phyloP scores from a whole-genome alignment of 1,140 invertebrate species.

The Diorhabda carinulata region DNA sequence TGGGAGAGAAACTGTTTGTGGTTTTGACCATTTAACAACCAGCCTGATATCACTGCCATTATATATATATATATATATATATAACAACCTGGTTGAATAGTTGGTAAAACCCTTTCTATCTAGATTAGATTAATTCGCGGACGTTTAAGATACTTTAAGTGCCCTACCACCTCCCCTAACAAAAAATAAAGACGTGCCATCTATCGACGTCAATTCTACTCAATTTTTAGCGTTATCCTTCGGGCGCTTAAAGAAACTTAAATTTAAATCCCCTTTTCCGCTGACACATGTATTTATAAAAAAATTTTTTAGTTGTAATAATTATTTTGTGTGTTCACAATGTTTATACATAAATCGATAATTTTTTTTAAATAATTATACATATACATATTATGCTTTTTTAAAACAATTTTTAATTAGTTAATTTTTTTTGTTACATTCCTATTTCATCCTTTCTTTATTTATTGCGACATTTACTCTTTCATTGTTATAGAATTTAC shows the following conservation, averaged over 20 bases:
- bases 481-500: slow-evolving; percentile 1
- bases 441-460: slow-evolving; percentile 17
- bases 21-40: slow-evolving; percentile 32
- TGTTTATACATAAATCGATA: slow-evolving; percentile 18
- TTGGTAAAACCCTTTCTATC: slow-evolving; percentile 25
- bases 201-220: no score
- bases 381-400: slow-evolving; percentile 15
- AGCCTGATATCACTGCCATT: slow-evolving; percentile 32
- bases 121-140: slow-evolving; percentile 24
- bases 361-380: slow-evolving; percentile 21
- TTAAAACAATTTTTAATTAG: slow-evolving; percentile 20
- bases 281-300: slow-evolving; percentile 13
- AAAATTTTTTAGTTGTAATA: slow-evolving; percentile 23
- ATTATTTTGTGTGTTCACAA: slow-evolving; percentile 29
- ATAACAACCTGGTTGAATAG: slow-evolving; percentile 26
- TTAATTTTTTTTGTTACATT: slow-evolving; percentile 23
- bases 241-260: no score
- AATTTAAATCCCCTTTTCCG: no score
- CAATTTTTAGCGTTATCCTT: no score
- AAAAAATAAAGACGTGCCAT: no score
- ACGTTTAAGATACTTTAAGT: neutral
- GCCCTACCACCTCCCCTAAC: no score
- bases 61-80: neutral
- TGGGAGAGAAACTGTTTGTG: slow-evolving; percentile 17
- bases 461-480: slow-evolving; percentile 3